Percentiles rank a stretch among this genome's conserved stretches.
These are phyloP conservation scores for Falco concolor DNA, from an alignment of 2,797 vertebrate species.

Conservation along the genomic window DNA sequence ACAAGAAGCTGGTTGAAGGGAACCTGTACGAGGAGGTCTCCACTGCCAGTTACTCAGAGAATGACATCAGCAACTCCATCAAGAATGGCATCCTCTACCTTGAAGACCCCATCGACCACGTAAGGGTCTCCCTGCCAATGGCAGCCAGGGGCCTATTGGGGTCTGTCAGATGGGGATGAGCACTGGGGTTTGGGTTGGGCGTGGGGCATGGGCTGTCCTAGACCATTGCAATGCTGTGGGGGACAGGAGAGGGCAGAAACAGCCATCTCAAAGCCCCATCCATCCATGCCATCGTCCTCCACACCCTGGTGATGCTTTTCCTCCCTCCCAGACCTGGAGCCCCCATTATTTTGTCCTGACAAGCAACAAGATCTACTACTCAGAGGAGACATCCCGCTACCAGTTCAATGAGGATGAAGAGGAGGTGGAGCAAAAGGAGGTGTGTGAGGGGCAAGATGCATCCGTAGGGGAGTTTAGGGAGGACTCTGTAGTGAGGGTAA, in stretches of 20 bases:
- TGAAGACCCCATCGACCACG: conserved; percentile 73
- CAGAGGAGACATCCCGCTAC: conserved; percentile 74
- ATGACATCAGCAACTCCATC: conserved; percentile 75
- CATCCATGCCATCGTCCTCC: neutral
- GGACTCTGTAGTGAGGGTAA: neutral
- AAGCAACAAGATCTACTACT: conserved; percentile 79
- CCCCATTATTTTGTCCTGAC: conserved; percentile 78
- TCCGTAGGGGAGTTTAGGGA: neutral
- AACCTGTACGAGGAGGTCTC: conserved; percentile 76
- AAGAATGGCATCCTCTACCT: conserved; percentile 77
- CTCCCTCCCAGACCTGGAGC: conserved; percentile 71
- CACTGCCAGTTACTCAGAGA: conserved; percentile 73
- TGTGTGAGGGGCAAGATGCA: accelerated
- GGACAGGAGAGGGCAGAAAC: neutral
- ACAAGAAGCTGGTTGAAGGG: conserved; percentile 78
- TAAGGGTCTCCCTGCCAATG: neutral
- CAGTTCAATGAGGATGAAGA: conserved; percentile 75
- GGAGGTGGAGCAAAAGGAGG: conserved; percentile 74
- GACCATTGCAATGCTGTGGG: neutral
- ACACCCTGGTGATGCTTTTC: neutral
- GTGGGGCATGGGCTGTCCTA: neutral
- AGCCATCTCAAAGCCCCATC: neutral
- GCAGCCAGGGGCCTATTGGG: neutral
- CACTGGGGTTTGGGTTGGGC: neutral
- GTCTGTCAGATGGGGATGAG: neutral